phyloP scores from a whole-genome alignment of 1,140 invertebrate species.

The Ceratina japonica region DNA sequence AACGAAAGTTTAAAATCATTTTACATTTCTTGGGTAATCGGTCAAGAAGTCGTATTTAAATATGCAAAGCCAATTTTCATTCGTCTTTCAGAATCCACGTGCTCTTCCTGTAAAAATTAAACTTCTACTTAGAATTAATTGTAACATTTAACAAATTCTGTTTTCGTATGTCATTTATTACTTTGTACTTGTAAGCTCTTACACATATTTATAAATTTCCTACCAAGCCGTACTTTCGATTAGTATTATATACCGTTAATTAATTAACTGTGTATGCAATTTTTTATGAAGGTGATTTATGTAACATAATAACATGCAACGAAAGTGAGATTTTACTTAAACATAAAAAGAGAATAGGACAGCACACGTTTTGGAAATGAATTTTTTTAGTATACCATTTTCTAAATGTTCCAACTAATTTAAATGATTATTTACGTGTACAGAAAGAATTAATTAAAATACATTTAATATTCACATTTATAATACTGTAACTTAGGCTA shows the following conservation, averaged over 20 bases:
- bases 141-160: slow-evolving; percentile 5
- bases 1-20: slow-evolving; percentile 14
- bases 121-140: not conserved
- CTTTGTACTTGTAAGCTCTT: slow-evolving; percentile 26
- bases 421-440: slow-evolving; percentile 28
- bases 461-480: slow-evolving; percentile 24
- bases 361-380: slow-evolving; percentile 3
- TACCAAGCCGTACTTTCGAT: slow-evolving; percentile 15
- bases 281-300: slow-evolving; percentile 38
- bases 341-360: slow-evolving; percentile 22
- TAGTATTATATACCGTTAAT: slow-evolving; percentile 20
- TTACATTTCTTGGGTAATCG: slow-evolving; percentile 14
- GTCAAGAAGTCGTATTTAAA: not conserved
- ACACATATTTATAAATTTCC: slow-evolving; percentile 17
- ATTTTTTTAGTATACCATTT: slow-evolving; percentile 3
- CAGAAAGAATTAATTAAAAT: slow-evolving; percentile 33
- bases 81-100: not conserved
- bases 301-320: slow-evolving; percentile 62
- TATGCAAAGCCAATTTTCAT: slow-evolving; percentile 12
- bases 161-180: slow-evolving; percentile 18
- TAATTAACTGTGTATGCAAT: not conserved
- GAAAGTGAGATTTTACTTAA: slow-evolving; percentile 61
- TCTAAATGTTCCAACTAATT: slow-evolving; percentile 15
- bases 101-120: slow-evolving; percentile 15
- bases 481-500: slow-evolving; percentile 17